A percentile compares a stretch with the other conserved stretches of the same genome.
Conservation (phyloP, 2,113 vertebrate species). For the Callorhinus ursinus region DNA sequence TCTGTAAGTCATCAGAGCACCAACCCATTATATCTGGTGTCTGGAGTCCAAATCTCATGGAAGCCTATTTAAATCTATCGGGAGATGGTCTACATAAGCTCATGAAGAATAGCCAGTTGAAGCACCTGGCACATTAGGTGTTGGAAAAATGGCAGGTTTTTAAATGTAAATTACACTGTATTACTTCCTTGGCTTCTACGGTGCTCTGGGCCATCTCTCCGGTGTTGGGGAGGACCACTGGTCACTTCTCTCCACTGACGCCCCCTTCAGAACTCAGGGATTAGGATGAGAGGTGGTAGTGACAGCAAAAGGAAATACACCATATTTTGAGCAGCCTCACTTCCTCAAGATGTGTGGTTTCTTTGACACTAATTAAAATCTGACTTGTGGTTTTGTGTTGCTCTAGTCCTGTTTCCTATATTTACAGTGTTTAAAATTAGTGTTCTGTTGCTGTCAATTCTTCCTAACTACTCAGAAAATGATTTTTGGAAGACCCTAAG, state of each 20-base stretch:
- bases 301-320: background rate
- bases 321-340: background rate
- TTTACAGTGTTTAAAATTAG: conserved; percentile 2
- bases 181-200: background rate
- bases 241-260: background rate
- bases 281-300: background rate
- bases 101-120: background rate
- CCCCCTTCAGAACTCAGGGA: background rate
- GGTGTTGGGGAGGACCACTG: background rate
- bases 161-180: background rate
- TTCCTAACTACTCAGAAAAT: conserved; percentile 22
- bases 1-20: background rate
- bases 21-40: background rate
- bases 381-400: background rate
- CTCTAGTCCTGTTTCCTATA: background rate
- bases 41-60: background rate
- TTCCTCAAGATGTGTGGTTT: background rate
- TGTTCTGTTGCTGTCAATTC: background rate
- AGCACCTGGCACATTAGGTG: background rate
- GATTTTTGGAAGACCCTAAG: background rate
- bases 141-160: background rate
- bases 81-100: background rate
- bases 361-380: background rate
- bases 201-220: background rate
- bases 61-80: background rate